Conservation (phyloP, 2,113 vertebrate genomes). For the Macquaria ambigua region DNA sequence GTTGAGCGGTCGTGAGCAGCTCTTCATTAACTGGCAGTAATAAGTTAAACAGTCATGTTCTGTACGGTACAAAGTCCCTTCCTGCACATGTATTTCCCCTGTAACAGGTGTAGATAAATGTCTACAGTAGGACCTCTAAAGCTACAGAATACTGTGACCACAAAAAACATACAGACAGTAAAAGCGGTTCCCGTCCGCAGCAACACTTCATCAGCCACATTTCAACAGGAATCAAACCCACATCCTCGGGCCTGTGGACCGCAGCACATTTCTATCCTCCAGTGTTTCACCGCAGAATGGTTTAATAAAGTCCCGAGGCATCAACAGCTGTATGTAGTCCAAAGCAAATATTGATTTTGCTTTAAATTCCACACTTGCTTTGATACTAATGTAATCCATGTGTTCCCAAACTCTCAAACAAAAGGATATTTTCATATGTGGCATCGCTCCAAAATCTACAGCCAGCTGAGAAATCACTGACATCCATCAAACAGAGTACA, state of each 20-base stretch:
- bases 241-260: slow-evolving; percentile 19
- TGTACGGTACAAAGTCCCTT: neutral
- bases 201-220: neutral
- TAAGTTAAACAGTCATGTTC: neutral
- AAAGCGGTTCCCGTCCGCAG: neutral
- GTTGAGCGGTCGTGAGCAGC: neutral
- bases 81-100: neutral
- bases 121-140: neutral
- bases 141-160: neutral
- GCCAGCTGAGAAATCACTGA: neutral
- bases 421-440: neutral
- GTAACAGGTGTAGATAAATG: slow-evolving; percentile 17
- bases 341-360: slow-evolving; percentile 4
- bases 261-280: neutral
- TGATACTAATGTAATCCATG: neutral
- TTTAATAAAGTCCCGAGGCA: neutral
- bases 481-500: no score
- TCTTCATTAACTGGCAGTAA: slow-evolving; percentile 17
- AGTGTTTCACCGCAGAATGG: neutral
- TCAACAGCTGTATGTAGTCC: neutral
- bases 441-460: neutral
- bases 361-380: neutral
- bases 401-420: neutral
- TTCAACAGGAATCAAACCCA: slow-evolving; percentile 30
- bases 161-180: neutral